These are phyloP conservation scores for Macquaria ambigua DNA, from an alignment of 2,113 vertebrate species.

Conservation along the genomic window DNA sequence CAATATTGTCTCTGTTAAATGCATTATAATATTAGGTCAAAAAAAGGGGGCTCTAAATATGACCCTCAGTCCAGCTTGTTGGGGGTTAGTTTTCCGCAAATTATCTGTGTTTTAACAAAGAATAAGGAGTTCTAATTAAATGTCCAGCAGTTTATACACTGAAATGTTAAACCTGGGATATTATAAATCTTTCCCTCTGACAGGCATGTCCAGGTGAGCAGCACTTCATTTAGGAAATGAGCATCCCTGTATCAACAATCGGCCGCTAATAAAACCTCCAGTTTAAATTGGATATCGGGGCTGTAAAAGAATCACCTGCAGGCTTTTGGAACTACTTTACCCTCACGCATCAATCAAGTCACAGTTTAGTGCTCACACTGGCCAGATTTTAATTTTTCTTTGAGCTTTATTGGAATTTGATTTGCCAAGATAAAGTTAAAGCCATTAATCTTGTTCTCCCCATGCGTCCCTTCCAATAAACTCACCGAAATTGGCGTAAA, in stretches of 20 bases:
- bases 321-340: constrained; percentile 70
- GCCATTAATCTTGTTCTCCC: constrained; percentile 77
- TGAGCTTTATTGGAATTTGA: constrained; percentile 83
- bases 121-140: constrained; percentile 61
- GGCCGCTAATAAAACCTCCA: constrained; percentile 73
- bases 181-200: constrained; percentile 72
- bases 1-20: constrained; percentile 37
- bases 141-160: constrained; percentile 54
- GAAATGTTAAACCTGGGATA: constrained; percentile 62
- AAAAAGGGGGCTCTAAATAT: constrained; percentile 8
- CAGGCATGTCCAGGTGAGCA: constrained; percentile 70
- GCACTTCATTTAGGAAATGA: constrained; percentile 77
- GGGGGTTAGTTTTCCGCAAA: constrained; percentile 53
- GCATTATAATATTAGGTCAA: constrained; percentile 30
- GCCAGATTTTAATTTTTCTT: constrained; percentile 75
- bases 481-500: constrained; percentile 64
- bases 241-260: constrained; percentile 73
- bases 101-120: constrained; percentile 62
- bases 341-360: constrained; percentile 77
- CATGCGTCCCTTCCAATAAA: constrained; percentile 75
- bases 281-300: constrained; percentile 70
- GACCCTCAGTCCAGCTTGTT: constrained; percentile 35
- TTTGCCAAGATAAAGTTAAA: constrained; percentile 83
- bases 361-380: constrained; percentile 63
- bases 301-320: constrained; percentile 85